Evolutionary conservation across 1,140 invertebrate species (phyloP).

Genomic region (Drosophila eugracilis): DNA sequence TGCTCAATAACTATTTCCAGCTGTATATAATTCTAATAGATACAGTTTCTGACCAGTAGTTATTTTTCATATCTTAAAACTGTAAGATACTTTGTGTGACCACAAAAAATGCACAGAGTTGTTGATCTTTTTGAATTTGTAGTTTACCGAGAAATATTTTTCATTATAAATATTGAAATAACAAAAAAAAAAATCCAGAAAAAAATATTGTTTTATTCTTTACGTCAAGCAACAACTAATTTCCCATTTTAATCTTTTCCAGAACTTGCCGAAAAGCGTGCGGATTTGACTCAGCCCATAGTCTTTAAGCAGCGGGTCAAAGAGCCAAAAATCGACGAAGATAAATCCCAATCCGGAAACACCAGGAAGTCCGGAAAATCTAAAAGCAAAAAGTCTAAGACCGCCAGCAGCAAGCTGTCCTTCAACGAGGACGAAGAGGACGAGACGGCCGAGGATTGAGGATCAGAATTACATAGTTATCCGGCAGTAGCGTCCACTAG

Average conservation of each 20-base stretch:
- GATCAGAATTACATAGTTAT: background rate
- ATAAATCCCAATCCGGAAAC: constrained; percentile 27
- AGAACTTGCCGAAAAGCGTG: constrained; percentile 75
- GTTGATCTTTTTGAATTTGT: no score
- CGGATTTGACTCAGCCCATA: constrained; percentile 76
- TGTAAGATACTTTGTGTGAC: no score
- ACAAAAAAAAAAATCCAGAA: no score
- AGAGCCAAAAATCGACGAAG: constrained; percentile 34
- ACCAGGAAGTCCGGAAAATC: constrained; percentile 17
- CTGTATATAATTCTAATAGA: no score
- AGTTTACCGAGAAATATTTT: no score
- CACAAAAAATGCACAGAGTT: no score
- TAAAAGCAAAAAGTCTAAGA: constrained; percentile 60
- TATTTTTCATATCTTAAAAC: no score
- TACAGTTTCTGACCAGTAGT: no score
- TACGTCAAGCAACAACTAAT: background rate
- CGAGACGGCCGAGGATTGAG: constrained; percentile 55
- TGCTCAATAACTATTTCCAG: no score
- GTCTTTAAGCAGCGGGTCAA: constrained; percentile 72
- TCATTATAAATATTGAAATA: no score
- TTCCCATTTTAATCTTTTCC: constrained; percentile 17
- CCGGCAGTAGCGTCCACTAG: background rate
- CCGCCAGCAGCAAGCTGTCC: constrained; percentile 63
- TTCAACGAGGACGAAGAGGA: constrained; percentile 82
- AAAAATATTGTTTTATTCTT: no score